Percentiles rank a stretch among this genome's conserved stretches.
These are phyloP conservation scores for Altica lythri DNA, from an alignment of 2,888 invertebrate genomes.

Conservation along the genomic window DNA sequence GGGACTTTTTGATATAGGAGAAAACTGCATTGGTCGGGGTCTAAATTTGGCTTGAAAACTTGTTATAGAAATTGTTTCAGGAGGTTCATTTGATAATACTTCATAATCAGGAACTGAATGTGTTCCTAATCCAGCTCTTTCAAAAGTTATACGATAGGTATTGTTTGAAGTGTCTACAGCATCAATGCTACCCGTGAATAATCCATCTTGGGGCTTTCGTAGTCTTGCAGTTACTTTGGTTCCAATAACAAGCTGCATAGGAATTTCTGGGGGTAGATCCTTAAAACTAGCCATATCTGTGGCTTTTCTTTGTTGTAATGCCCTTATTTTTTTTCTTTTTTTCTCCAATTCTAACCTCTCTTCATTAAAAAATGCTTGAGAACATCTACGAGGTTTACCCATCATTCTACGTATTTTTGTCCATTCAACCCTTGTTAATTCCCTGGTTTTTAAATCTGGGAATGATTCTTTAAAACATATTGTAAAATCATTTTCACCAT, in stretches of 20 bases:
- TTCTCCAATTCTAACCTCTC: slow-evolving; percentile 89
- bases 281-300: slow-evolving; percentile 75
- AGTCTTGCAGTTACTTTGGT: slow-evolving; percentile 91
- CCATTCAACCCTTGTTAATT: slow-evolving; percentile 91
- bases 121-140: slow-evolving; percentile 88
- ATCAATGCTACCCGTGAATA: slow-evolving; percentile 87
- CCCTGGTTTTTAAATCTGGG: slow-evolving; percentile 85
- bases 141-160: slow-evolving; percentile 93
- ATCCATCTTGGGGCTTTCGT: slow-evolving; percentile 91
- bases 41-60: slow-evolving; percentile 82
- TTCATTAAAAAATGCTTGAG: slow-evolving; percentile 93
- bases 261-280: slow-evolving; percentile 93
- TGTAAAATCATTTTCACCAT: slow-evolving; percentile 95
- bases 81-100: slow-evolving; percentile 90
- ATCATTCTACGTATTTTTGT: slow-evolving; percentile 92
- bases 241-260: slow-evolving; percentile 91
- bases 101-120: slow-evolving; percentile 97
- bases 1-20: slow-evolving; percentile 58
- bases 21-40: slow-evolving; percentile 62
- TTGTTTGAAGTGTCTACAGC: slow-evolving; percentile 94
- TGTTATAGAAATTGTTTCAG: slow-evolving; percentile 86
- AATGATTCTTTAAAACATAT: slow-evolving; percentile 92
- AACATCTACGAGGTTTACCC: slow-evolving; percentile 96
- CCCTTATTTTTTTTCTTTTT: slow-evolving; percentile 88
- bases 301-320: slow-evolving; percentile 89